Percentiles rank a stretch among this genome's conserved stretches.
Evolutionary conservation across 2,888 invertebrate genomes (phyloP).

Genomic region (Atrina japonica): DNA sequence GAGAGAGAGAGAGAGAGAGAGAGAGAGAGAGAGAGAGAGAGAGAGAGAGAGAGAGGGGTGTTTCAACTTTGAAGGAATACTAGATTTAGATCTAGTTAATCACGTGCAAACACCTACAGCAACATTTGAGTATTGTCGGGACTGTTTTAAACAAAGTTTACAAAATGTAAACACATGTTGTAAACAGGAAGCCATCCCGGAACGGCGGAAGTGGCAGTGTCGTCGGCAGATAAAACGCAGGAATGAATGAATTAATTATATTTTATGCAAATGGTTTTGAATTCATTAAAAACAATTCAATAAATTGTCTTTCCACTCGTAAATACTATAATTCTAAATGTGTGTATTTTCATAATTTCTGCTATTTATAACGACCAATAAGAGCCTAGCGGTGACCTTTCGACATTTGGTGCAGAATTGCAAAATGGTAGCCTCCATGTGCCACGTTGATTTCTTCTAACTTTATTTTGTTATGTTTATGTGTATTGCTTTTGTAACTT

Average conservation of each 20-base stretch:
- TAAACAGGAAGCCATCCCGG: slow-evolving; percentile 22
- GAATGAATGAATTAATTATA: too few relatives aligned
- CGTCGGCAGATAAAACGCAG: slow-evolving; percentile 22
- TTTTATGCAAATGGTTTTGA: not conserved
- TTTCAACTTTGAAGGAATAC: too few relatives aligned
- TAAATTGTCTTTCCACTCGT: not conserved
- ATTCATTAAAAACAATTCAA: not conserved
- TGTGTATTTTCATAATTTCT: too few relatives aligned
- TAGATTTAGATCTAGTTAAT: too few relatives aligned
- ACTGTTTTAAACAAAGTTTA: slow-evolving; percentile 18
- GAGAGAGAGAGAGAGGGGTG: too few relatives aligned
- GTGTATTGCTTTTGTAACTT: too few relatives aligned
- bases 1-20: too few relatives aligned
- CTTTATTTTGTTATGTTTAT: not conserved
- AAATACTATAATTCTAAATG: too few relatives aligned
- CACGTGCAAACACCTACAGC: too few relatives aligned
- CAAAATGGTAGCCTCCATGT: slow-evolving; percentile 52
- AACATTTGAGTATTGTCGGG: slow-evolving; percentile 18
- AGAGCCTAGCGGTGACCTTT: too few relatives aligned
- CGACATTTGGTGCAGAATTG: slow-evolving; percentile 36
- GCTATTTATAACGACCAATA: too few relatives aligned
- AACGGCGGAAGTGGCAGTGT: slow-evolving; percentile 4
- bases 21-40: too few relatives aligned
- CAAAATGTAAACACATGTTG: slow-evolving; percentile 14
- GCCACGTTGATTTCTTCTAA: slow-evolving; percentile 41